These are phyloP conservation scores for Chloroclysta siterata DNA, from an alignment of 2,888 invertebrate species.

Conservation along the genomic window DNA sequence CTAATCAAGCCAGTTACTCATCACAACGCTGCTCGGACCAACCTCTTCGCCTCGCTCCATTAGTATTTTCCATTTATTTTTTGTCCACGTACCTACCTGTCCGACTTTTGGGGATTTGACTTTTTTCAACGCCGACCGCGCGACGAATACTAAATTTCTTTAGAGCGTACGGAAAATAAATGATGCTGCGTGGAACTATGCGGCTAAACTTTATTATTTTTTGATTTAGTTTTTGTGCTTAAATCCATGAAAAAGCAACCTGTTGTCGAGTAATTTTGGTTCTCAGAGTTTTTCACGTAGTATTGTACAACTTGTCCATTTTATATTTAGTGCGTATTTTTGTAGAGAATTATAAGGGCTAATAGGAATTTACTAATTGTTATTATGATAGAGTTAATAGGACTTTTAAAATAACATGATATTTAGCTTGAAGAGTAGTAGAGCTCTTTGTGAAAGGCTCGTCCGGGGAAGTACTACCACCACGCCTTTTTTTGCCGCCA, in stretches of 20 bases:
- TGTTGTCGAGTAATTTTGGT: slow-evolving; percentile 18
- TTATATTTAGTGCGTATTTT: too few species aligned
- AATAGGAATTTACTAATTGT: too few species aligned
- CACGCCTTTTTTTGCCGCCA: too few species aligned
- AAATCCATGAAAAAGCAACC: slow-evolving; percentile 25
- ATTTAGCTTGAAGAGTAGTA: too few species aligned
- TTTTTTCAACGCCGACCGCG: slow-evolving; percentile 77
- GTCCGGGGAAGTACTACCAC: too few species aligned
- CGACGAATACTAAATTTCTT: slow-evolving; percentile 83
- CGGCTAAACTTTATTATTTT: slow-evolving; percentile 67
- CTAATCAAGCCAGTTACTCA: slow-evolving; percentile 54
- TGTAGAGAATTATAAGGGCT: too few species aligned
- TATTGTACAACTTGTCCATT: neutral
- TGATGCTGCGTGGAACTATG: slow-evolving; percentile 75
- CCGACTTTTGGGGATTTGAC: slow-evolving; percentile 80
- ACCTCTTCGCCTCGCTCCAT: slow-evolving; percentile 80
- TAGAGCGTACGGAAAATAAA: slow-evolving; percentile 77
- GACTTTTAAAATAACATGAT: too few species aligned
- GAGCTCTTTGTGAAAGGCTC: too few species aligned
- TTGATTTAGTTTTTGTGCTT: slow-evolving; percentile 65
- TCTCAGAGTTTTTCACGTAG: slow-evolving; percentile 1
- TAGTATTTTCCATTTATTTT: slow-evolving; percentile 85
- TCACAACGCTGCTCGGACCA: slow-evolving; percentile 62
- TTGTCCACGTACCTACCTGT: slow-evolving; percentile 85
- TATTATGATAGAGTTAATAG: too few species aligned